Percentiles rank a stretch among this genome's conserved stretches.
These are phyloP conservation scores for Dendrocincla tyrannina DNA, from an alignment of 2,797 vertebrate genomes.

Conservation along the genomic window DNA sequence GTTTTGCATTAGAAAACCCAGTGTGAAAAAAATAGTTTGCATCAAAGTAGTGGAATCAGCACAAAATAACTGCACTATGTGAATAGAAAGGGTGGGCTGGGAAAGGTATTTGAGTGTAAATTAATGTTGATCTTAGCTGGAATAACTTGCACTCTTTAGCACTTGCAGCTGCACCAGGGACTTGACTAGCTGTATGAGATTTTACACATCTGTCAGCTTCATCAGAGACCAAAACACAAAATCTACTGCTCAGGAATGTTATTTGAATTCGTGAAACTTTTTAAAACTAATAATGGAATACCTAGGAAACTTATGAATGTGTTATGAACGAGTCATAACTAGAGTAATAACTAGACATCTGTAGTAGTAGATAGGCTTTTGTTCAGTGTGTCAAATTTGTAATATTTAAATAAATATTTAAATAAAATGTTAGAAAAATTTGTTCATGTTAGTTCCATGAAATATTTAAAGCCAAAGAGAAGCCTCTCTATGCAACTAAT, in stretches of 20 bases:
- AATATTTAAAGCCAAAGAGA: background rate
- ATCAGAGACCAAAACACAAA: conserved; percentile 14
- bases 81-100: background rate
- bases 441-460: background rate
- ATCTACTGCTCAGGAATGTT: background rate
- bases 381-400: background rate
- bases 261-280: background rate
- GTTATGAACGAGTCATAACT: background rate
- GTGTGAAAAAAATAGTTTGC: background rate
- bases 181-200: background rate
- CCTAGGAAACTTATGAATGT: background rate
- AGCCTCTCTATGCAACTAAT: background rate
- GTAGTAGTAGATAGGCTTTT: background rate
- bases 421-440: background rate
- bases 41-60: background rate
- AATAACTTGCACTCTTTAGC: conserved; percentile 19
- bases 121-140: conserved; percentile 42
- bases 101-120: conserved; percentile 32
- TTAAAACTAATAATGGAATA: background rate
- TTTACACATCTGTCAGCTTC: conserved; percentile 31
- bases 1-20: background rate
- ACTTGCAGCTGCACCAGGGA: conserved; percentile 6
- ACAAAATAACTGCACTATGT: background rate
- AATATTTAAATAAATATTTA: background rate
- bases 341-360: background rate